phyloP scores from a whole-genome alignment of 2,113 vertebrate species.

The Phrynocephalus versicolor region DNA sequence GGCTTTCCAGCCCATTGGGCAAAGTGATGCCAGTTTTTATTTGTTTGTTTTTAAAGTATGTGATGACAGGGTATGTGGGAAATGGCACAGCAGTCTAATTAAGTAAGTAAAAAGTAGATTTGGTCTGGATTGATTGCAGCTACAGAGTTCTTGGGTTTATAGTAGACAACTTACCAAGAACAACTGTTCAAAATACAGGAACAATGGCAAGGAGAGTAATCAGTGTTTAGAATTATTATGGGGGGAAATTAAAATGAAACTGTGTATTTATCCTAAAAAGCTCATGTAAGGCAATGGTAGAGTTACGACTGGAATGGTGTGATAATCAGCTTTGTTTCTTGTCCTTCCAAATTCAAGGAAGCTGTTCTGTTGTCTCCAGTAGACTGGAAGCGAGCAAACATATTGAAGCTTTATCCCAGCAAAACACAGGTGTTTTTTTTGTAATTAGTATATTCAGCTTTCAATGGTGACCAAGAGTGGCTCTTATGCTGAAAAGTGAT shows the following conservation, averaged over 20 bases:
- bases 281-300: background rate
- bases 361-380: no score
- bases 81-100: background rate
- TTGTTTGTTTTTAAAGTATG: background rate
- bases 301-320: background rate
- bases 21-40: background rate
- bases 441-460: no score
- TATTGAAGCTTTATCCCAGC: no score
- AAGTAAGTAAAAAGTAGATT: background rate
- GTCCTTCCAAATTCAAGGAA: background rate
- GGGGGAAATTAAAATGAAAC: background rate
- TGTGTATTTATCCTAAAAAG: background rate
- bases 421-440: no score
- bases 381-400: no score
- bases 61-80: background rate
- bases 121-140: background rate
- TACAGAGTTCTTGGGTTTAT: background rate
- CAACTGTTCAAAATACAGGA: background rate
- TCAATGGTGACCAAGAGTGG: no score
- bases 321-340: background rate
- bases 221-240: background rate
- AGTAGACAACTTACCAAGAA: background rate
- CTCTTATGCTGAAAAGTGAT: no score
- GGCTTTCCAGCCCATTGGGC: background rate
- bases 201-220: background rate